A percentile compares a stretch with the other conserved stretches of the same genome.
phyloP scores from a whole-genome alignment of 2,113 vertebrate species.

The Larimichthys polyactis region DNA sequence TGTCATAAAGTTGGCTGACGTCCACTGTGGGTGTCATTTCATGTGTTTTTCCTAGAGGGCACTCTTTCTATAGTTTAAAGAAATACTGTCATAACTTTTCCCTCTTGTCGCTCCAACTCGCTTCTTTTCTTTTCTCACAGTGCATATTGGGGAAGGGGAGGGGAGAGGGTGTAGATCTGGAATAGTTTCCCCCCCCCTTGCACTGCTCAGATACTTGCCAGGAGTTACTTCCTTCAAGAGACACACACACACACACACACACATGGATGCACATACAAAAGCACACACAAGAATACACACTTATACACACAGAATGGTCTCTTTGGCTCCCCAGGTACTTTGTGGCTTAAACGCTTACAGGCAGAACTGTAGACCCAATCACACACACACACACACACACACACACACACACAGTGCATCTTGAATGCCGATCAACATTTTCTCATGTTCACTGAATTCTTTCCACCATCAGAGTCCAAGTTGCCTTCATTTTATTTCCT shows the following conservation, averaged over 20 bases:
- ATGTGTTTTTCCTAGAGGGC: constrained; percentile 39
- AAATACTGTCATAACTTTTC: neutral
- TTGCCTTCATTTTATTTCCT: neutral
- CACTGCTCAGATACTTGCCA: constrained; percentile 49
- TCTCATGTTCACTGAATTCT: constrained; percentile 12
- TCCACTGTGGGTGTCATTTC: constrained; percentile 25
- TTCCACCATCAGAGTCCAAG: constrained; percentile 13
- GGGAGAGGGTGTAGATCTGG: constrained; percentile 50
- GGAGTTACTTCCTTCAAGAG: constrained; percentile 12
- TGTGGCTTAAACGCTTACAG: constrained; percentile 59
- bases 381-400: neutral
- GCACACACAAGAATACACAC: constrained; percentile 36
- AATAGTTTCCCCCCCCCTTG: constrained; percentile 52
- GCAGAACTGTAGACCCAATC: constrained; percentile 18
- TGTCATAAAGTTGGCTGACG: neutral
- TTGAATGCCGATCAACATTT: constrained; percentile 16
- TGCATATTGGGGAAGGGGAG: neutral
- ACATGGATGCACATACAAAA: constrained; percentile 36
- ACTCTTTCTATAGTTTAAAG: constrained; percentile 28
- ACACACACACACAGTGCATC: constrained; percentile 1
- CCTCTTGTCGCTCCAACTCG: neutral
- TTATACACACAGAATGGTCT: constrained; percentile 81
- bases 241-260: constrained; percentile 15
- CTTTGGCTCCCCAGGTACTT: constrained; percentile 90
- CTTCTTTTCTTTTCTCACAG: constrained; percentile 24